Percentiles rank a stretch among this genome's conserved stretches.
Conservation (phyloP, 2,113 vertebrate genomes). For the Pterocles orientalis region DNA sequence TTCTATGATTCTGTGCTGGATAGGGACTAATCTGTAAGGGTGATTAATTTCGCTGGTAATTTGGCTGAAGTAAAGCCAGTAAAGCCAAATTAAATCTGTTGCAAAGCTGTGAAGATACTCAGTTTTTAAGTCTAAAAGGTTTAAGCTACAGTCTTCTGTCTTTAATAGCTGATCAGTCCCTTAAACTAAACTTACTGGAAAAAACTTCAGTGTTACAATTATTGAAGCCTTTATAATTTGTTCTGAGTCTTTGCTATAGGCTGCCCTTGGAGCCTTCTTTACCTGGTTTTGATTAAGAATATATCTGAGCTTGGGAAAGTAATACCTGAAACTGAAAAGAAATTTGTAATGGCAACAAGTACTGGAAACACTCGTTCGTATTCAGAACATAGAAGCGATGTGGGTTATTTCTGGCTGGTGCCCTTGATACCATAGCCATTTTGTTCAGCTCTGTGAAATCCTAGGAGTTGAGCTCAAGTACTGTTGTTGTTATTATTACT, state of each 20-base stretch:
- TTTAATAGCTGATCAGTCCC: not conserved
- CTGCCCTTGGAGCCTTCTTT: conserved; percentile 8
- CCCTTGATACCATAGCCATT: not conserved
- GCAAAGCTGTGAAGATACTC: not conserved
- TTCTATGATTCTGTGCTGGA: not conserved
- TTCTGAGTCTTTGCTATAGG: not conserved
- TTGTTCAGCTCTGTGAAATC: not conserved
- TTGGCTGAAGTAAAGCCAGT: not conserved
- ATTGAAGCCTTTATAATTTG: not conserved
- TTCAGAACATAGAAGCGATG: not conserved
- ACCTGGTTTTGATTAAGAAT: conserved; percentile 39
- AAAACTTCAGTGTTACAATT: not conserved
- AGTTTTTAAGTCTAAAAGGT: not conserved
- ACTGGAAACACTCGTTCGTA: not conserved
- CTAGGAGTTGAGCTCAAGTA: not conserved
- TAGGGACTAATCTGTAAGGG: not conserved
- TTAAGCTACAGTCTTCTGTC: not conserved
- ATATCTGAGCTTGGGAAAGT: conserved; percentile 6
- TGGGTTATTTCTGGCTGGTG: not conserved
- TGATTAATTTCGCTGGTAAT: not conserved
- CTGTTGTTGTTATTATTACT: not conserved
- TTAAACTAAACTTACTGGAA: conserved; percentile 2
- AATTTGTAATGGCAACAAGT: not conserved
- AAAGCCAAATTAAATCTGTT: conserved; percentile 1
- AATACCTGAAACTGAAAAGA: conserved; percentile 13